A percentile compares a stretch with the other conserved stretches of the same genome.
phyloP scores from a whole-genome alignment of 2,797 vertebrate species.

The Argentina silus region DNA sequence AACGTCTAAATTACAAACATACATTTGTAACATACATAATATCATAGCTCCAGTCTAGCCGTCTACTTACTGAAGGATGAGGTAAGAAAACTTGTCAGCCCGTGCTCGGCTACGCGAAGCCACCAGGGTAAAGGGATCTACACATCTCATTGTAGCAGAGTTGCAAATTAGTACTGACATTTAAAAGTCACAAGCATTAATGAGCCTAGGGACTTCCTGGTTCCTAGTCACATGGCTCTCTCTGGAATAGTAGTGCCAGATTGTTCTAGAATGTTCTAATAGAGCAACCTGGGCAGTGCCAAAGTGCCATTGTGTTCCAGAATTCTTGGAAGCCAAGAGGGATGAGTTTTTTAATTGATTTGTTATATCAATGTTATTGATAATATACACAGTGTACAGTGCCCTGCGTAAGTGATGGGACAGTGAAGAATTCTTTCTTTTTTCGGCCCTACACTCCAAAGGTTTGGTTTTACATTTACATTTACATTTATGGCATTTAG shows the following conservation, averaged over 20 bases:
- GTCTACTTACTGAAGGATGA: background rate
- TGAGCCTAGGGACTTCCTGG: slow-evolving; percentile 53
- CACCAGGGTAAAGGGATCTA: slow-evolving; percentile 41
- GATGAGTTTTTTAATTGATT: background rate
- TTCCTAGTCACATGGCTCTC: slow-evolving; percentile 21
- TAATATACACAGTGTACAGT: too few species aligned
- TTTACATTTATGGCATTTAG: too few species aligned
- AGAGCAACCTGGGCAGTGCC: background rate
- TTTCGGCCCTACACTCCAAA: too few species aligned
- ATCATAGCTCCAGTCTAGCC: too few species aligned
- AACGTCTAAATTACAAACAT: too few species aligned
- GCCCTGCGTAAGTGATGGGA: too few species aligned
- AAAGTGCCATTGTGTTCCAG: background rate
- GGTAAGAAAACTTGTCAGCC: background rate
- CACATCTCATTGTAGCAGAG: slow-evolving; percentile 28
- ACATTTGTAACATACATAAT: too few species aligned
- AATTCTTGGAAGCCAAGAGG: background rate
- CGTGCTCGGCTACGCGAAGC: slow-evolving; percentile 28
- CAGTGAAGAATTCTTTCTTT: too few species aligned
- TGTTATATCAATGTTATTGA: background rate
- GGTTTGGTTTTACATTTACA: too few species aligned
- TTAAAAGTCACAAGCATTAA: slow-evolving; percentile 62
- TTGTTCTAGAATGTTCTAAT: background rate
- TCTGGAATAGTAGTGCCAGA: background rate
- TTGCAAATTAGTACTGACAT: slow-evolving; percentile 65